phyloP scores from a whole-genome alignment of 2,888 invertebrate species.

The Hypomecis atomaria region DNA sequence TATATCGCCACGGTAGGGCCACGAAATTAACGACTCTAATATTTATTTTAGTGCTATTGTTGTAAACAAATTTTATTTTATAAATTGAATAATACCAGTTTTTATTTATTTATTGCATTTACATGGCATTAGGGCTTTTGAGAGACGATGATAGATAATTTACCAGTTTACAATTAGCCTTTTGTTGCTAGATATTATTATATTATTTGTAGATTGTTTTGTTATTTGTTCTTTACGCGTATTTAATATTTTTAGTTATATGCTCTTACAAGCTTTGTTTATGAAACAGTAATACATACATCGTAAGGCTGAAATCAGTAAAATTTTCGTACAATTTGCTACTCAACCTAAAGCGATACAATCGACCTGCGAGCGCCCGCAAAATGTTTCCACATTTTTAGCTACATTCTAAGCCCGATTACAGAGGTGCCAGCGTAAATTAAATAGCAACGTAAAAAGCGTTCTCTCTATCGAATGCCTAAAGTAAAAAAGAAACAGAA shows the following conservation, averaged over 20 bases:
- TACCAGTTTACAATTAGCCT: not conserved
- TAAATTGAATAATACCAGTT: conserved; percentile 9
- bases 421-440: too few relatives aligned
- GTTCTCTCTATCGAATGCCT: too few relatives aligned
- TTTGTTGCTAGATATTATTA: conserved; percentile 16
- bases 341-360: too few relatives aligned
- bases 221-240: conserved; percentile 29
- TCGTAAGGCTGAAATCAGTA: too few relatives aligned
- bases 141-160: not conserved
- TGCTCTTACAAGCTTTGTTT: conserved; percentile 4
- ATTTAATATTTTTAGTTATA: conserved; percentile 10
- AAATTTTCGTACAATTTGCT: too few relatives aligned
- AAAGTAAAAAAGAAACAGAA: too few relatives aligned
- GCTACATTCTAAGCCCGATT: too few relatives aligned
- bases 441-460: too few relatives aligned
- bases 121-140: conserved; percentile 9
- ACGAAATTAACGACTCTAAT: not conserved
- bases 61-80: not conserved
- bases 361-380: too few relatives aligned
- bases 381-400: too few relatives aligned
- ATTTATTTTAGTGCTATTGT: conserved; percentile 3
- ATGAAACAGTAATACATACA: conserved; percentile 2
- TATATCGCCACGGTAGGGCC: not conserved
- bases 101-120: conserved; percentile 22
- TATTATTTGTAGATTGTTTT: conserved; percentile 19